These are phyloP conservation scores for Pseudeuparius sepicola DNA, from an alignment of 2,888 invertebrate species.

Conservation along the genomic window DNA sequence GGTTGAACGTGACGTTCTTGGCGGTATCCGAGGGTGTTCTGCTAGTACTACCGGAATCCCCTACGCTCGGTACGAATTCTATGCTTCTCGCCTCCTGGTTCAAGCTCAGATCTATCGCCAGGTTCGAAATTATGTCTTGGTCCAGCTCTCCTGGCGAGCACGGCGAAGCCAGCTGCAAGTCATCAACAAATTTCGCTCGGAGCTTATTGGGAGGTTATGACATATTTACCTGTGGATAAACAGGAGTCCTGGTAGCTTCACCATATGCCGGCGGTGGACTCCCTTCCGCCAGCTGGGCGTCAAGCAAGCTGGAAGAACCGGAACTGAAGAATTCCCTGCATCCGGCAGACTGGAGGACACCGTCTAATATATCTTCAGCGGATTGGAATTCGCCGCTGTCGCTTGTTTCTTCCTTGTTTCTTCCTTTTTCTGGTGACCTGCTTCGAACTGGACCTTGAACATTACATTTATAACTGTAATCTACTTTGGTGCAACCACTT, in stretches of 20 bases:
- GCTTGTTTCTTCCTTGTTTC: conserved; percentile 23
- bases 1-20: conserved; percentile 40
- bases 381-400: conserved; percentile 43
- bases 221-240: conserved; percentile 23
- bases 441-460: too few species aligned
- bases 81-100: conserved; percentile 36
- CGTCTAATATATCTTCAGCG: conserved; percentile 44
- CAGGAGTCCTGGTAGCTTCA: conserved; percentile 16
- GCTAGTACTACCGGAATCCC: conserved; percentile 34
- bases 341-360: conserved; percentile 35
- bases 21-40: conserved; percentile 34
- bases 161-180: conserved; percentile 23
- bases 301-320: conserved; percentile 34
- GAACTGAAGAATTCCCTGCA: conserved; percentile 37
- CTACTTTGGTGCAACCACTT: conserved; percentile 15
- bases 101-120: conserved; percentile 38
- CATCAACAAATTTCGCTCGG: conserved; percentile 1
- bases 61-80: conserved; percentile 28
- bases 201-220: background rate
- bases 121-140: conserved; percentile 37
- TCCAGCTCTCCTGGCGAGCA: conserved; percentile 32
- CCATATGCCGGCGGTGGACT: conserved; percentile 22
- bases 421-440: too few species aligned
- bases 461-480: too few species aligned
- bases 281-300: conserved; percentile 35